Percentiles rank a stretch among this genome's conserved stretches.
Evolutionary conservation across 1,140 invertebrate species (phyloP).

Genomic region (Oscheius sp.): DNA sequence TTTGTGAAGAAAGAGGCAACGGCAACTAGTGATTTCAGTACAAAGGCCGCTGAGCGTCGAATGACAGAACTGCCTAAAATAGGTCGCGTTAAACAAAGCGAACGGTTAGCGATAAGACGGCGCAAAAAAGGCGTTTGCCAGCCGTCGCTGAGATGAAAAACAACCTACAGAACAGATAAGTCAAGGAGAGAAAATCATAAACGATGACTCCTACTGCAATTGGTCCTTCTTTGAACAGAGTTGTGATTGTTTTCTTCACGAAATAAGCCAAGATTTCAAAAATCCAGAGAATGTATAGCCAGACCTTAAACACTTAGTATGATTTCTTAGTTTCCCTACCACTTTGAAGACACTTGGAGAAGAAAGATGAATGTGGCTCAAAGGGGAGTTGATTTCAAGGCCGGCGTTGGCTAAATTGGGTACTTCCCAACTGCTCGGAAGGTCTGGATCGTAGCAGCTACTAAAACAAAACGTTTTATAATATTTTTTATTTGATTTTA

Average conservation of each 20-base stretch:
- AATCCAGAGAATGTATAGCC: not conserved
- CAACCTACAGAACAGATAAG: not conserved
- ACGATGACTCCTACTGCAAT: not conserved
- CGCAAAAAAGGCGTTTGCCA: no score
- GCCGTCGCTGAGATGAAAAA: no score
- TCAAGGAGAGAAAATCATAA: not conserved
- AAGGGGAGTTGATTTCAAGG: not conserved
- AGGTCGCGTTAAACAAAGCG: no score
- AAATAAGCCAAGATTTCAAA: not conserved
- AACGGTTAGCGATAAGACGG: no score
- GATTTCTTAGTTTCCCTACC: no score
- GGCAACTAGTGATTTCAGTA: no score
- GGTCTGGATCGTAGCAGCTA: conserved; percentile 13
- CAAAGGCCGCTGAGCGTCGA: no score
- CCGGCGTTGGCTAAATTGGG: not conserved
- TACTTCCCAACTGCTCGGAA: conserved; percentile 19
- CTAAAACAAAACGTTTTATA: not conserved
- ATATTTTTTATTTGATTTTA: not conserved
- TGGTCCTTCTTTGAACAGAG: not conserved
- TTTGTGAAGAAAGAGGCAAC: no score
- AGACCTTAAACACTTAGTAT: not conserved
- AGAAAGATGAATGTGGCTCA: not conserved
- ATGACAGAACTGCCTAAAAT: no score
- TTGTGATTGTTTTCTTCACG: not conserved
- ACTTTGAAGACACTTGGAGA: not conserved